Conservation (phyloP, 2,113 vertebrate genomes). For the Holacanthus passer region DNA sequence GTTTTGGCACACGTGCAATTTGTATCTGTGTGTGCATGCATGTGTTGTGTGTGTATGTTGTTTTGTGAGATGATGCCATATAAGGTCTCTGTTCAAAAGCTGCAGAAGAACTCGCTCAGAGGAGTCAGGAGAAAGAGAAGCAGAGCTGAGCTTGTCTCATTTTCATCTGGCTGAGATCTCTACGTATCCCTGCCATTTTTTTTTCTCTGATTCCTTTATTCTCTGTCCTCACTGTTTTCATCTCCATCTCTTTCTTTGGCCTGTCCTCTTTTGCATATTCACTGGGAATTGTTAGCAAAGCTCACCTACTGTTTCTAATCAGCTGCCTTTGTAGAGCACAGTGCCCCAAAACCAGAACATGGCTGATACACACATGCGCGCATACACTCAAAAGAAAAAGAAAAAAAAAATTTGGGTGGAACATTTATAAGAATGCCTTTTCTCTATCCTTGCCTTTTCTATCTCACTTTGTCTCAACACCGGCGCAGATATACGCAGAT, state of each 20-base stretch:
- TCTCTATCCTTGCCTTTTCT: slow-evolving; percentile 35
- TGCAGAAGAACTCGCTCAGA: slow-evolving; percentile 1
- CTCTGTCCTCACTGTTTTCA: slow-evolving; percentile 27
- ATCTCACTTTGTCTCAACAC: slow-evolving; percentile 38
- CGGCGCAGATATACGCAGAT: slow-evolving; percentile 39
- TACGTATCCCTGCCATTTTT: slow-evolving; percentile 2
- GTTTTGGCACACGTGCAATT: not conserved
- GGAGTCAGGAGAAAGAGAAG: not conserved
- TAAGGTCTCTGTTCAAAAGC: slow-evolving; percentile 35
- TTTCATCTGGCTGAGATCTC: slow-evolving; percentile 28
- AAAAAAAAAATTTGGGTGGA: slow-evolving; percentile 19
- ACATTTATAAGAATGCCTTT: slow-evolving; percentile 46
- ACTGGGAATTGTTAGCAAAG: slow-evolving; percentile 74
- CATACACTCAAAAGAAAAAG: slow-evolving; percentile 31
- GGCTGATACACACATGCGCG: slow-evolving; percentile 54
- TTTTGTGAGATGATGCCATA: slow-evolving; percentile 46
- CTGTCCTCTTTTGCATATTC: slow-evolving; percentile 75
- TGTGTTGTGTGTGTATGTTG: slow-evolving; percentile 21
- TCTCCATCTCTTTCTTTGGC: slow-evolving; percentile 25
- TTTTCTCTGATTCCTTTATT: slow-evolving; percentile 28
- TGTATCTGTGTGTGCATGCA: not conserved
- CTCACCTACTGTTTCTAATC: slow-evolving; percentile 87
- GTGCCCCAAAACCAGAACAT: slow-evolving; percentile 53
- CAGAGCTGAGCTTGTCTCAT: slow-evolving; percentile 15
- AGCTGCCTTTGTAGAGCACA: slow-evolving; percentile 82